Percentiles rank a stretch among this genome's conserved stretches.
phyloP scores from a whole-genome alignment of 2,797 vertebrate species.

The Anas bernieri region DNA sequence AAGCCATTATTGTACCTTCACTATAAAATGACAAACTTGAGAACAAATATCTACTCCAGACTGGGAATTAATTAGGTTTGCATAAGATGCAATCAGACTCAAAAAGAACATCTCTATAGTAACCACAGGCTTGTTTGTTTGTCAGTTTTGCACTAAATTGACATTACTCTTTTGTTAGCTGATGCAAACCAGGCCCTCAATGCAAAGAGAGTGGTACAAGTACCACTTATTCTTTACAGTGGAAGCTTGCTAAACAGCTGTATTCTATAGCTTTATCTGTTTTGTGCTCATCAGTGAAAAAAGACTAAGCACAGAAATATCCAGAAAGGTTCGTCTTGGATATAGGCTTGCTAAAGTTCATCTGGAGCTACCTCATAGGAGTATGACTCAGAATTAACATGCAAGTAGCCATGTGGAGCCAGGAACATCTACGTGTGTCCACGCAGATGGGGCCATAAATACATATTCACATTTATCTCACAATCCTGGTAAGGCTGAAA shows the following conservation, averaged over 20 bases:
- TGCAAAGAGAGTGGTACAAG: background rate
- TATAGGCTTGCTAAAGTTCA: background rate
- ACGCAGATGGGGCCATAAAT: background rate
- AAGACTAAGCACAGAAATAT: accelerated
- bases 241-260: background rate
- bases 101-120: background rate
- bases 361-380: background rate
- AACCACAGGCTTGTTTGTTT: background rate
- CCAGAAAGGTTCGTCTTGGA: background rate
- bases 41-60: background rate
- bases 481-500: accelerated
- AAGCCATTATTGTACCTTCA: background rate
- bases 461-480: background rate
- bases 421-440: accelerated
- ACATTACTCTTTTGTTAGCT: background rate
- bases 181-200: background rate
- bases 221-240: too few species aligned
- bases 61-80: background rate
- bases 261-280: background rate
- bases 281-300: background rate
- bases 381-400: accelerated
- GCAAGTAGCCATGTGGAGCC: accelerated
- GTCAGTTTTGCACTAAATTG: background rate
- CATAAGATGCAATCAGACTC: background rate
- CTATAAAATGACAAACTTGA: background rate